These are phyloP conservation scores for Brotula barbata DNA, from an alignment of 2,797 vertebrate genomes.

Conservation along the genomic window DNA sequence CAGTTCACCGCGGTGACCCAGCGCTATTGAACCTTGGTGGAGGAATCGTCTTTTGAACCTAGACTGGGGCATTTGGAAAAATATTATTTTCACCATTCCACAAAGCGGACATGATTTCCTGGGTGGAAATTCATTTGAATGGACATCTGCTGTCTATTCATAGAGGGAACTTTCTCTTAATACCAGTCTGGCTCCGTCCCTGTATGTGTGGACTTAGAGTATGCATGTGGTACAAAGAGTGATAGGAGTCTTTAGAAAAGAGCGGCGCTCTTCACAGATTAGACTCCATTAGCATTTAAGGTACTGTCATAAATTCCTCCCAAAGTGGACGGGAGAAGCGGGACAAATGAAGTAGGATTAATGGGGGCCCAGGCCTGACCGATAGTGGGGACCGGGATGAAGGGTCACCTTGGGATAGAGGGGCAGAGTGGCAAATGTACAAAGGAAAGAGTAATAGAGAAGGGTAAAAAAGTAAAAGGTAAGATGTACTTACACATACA, in stretches of 20 bases:
- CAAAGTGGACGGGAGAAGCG: conserved; percentile 77
- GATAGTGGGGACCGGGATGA: conserved; percentile 78
- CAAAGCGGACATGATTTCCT: conserved; percentile 75
- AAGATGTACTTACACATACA: conserved; percentile 61
- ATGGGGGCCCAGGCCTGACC: conserved; percentile 73
- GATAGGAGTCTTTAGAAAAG: conserved; percentile 81
- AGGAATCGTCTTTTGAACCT: conserved; percentile 69
- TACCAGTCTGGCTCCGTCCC: conserved; percentile 58
- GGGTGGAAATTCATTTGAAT: conserved; percentile 73
- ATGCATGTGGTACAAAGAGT: conserved; percentile 73
- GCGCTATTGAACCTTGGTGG: conserved; percentile 64
- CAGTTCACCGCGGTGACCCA: conserved; percentile 53
- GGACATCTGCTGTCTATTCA: conserved; percentile 73
- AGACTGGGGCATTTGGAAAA: conserved; percentile 53
- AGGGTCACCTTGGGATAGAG: conserved; percentile 80
- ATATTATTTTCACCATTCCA: conserved; percentile 67
- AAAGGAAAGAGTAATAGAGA: conserved; percentile 41
- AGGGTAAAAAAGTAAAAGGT: conserved; percentile 46
- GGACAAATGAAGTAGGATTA: conserved; percentile 83
- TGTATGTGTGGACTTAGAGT: conserved; percentile 71
- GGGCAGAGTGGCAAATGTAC: conserved; percentile 55
- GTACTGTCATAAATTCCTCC: conserved; percentile 82
- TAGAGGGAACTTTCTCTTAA: conserved; percentile 70
- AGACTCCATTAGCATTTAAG: conserved; percentile 83
- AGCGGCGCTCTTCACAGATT: conserved; percentile 76